These are phyloP conservation scores for Vulpes vulpes DNA, from an alignment of 2,113 vertebrate species.

Conservation along the genomic window DNA sequence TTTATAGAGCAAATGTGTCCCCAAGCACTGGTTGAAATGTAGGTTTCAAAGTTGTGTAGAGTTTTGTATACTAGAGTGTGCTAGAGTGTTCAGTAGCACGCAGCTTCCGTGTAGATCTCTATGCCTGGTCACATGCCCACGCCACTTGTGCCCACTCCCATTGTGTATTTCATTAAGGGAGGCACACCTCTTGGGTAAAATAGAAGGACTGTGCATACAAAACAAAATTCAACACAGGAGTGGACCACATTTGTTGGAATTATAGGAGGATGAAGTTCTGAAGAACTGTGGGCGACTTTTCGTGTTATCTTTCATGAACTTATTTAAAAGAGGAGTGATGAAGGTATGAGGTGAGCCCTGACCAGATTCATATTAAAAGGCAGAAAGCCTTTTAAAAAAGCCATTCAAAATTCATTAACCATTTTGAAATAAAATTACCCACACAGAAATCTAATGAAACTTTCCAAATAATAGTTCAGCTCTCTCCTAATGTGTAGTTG, in stretches of 20 bases:
- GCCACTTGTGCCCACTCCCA: background rate
- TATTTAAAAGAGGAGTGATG: background rate
- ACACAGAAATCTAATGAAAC: conserved; percentile 73
- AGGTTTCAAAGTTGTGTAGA: background rate
- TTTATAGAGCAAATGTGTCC: background rate
- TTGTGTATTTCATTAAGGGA: background rate
- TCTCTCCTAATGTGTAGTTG: conserved; percentile 81
- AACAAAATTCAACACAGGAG: background rate
- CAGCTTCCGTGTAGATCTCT: background rate
- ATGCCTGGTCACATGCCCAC: background rate
- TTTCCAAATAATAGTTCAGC: conserved; percentile 82
- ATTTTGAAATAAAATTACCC: conserved; percentile 80
- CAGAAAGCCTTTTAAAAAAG: background rate
- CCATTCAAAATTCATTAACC: conserved; percentile 72
- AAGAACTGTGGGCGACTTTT: background rate
- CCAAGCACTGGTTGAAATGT: background rate
- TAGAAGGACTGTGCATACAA: background rate
- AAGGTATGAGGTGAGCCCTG: background rate
- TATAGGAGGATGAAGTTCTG: background rate
- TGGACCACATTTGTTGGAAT: background rate
- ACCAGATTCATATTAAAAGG: conserved; percentile 23
- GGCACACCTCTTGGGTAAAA: background rate
- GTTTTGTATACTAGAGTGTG: background rate
- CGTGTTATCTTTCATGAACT: background rate
- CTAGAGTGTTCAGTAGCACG: background rate